Base-by-base conservation (phyloP, 92 coral and sea anemone species). In the Epizoanthus stellaris region DNA sequence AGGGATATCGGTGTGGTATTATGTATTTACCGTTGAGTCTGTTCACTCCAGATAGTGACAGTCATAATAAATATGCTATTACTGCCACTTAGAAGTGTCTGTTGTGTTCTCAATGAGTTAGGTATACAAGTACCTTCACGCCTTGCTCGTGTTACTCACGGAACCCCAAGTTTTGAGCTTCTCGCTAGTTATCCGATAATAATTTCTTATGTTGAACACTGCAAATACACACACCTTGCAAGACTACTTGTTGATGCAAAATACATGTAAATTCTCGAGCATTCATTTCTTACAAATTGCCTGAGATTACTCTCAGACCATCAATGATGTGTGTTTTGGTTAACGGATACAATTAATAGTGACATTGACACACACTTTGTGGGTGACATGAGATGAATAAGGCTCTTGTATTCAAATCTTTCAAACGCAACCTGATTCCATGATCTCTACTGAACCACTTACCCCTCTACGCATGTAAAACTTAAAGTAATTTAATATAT, bases 321-420 rank as follows among this genome's bases (percentile, higher is more conserved):
- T 2, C 56, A 52, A 52, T 52, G 56, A 38, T 59, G 52, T 13
- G n/a, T 25, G 17, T 68, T 68, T 58, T 36, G 23, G 36, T 59
- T 53, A 76, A 39, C 82, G 82, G 82, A 60, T 76, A 53, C 25
- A 76, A 76, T 76, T 76, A 76, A 16, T 47, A 59, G 0, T 58
- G 69, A 76, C 66, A 76, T 53, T 59, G 53, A n/a, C 65, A 57
- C 47, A 54, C 39, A 11, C 16, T 66, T 23, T 66, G 13, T 39
- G 43, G 34, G 42, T 10, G 70, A 11, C 14, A 66, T 12, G 70
- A 66, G 70, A 30, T 16, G 70, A 66, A 66, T 5, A 23, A 75
- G 62, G n/a, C 20, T 19, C 13, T 49, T 17, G 9, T 14, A 47
- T 19, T 20, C 36, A 43, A 21, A 39, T 12, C 71, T 64, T 66